Base-by-base conservation (phyloP, 2,113 vertebrate genomes). In the Plectropomus leopardus region DNA sequence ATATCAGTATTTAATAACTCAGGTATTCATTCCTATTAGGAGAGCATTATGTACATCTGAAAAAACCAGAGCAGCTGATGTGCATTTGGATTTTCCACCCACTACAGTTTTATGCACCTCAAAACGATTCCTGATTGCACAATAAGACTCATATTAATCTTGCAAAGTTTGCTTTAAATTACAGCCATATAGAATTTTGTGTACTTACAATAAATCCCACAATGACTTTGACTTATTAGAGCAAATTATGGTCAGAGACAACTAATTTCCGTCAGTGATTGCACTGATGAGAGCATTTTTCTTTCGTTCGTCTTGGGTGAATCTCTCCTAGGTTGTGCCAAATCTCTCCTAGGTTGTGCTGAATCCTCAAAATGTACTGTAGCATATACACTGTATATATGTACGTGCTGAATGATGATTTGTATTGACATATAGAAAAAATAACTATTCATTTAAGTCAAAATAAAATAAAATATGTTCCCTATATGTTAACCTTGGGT, bases 171-270 rank as follows among this genome's bases (percentile, higher is more conserved):
- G n/a, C 76, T 63, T 51, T 15, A 57, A n/a, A 64, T 63, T 61
- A 63, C 50, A 65, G 34, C 65, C 42, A 47, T 23, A 69, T 4
- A 30, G 67, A 40, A 14, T 23, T 63, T 60, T 67, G 72, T 84
- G 78, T 58, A 77, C 72, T 1, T 78, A 84, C 87, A 90, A 93
- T 91, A 84, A 90, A 90, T 90, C 78, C 86, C 80, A 19, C 73
- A 64, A 14, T 75, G 87, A 91, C 89, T 88, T 90, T 91, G 91
- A 94, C 87, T 89, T 92, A 93, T 94, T 80, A 80, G 63, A 79
- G 72, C 71, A 87, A 92, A 94, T 93, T 89, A 92, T 82, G 83
- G 78, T 72, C 83, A 85, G 80, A 91, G 80, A 87, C 89, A 78
- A 86, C 91, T 91, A 82, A 92, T 93, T 92, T 93, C 87, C 91